A percentile compares a stretch with the other conserved stretches of the same genome.
Evolutionary conservation across 2,113 vertebrate species (phyloP).

Genomic region (Ceyx melanurus): DNA sequence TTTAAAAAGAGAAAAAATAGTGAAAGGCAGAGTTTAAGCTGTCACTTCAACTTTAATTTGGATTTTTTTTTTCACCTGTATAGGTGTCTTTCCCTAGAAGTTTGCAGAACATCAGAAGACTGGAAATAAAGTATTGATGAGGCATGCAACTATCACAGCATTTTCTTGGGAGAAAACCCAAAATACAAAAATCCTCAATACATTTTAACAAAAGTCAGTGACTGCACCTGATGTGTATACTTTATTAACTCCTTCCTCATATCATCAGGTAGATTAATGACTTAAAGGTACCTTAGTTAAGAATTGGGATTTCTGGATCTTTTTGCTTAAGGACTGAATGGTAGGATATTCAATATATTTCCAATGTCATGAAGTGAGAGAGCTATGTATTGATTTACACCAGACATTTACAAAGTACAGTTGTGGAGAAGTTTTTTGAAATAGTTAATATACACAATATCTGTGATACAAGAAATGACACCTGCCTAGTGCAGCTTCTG

Average conservation of each 20-base stretch:
- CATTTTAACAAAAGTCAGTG: background rate
- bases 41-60: background rate
- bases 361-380: background rate
- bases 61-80: background rate
- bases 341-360: background rate
- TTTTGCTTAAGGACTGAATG: background rate
- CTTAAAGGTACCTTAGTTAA: background rate
- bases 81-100: background rate
- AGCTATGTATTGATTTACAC: background rate
- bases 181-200: rapidly evolving
- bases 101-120: background rate
- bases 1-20: background rate
- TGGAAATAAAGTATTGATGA: background rate
- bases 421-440: background rate
- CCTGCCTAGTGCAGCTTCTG: background rate
- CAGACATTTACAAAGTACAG: background rate
- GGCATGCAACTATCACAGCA: background rate
- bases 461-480: background rate
- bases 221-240: background rate
- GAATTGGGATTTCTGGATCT: background rate
- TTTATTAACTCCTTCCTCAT: background rate
- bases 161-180: background rate
- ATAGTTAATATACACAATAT: background rate
- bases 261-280: background rate
- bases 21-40: background rate